phyloP scores from a whole-genome alignment of 2,888 invertebrate genomes.

The Drosophila eohydei region DNA sequence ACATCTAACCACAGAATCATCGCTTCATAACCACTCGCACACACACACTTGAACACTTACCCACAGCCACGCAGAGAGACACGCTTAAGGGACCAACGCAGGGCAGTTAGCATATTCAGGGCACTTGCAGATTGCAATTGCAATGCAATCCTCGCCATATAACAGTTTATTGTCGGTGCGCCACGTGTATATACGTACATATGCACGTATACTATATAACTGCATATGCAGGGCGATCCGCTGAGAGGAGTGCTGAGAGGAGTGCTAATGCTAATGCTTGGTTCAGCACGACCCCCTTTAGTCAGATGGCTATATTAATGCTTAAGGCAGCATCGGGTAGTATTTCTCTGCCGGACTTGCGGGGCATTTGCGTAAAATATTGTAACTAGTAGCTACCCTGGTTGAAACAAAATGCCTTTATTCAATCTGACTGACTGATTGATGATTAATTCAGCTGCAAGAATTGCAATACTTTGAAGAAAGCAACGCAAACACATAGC shows the following conservation, averaged over 20 bases:
- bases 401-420: not conserved
- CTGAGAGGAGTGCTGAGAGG: not conserved
- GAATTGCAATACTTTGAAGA: not conserved
- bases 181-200: not conserved
- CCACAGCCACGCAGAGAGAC: not conserved
- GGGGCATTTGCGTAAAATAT: constrained; percentile 68
- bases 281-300: constrained; percentile 27
- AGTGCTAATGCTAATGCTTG: constrained; percentile 16
- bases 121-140: constrained; percentile 39
- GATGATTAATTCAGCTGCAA: not conserved
- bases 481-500: too few relatives aligned
- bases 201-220: not conserved
- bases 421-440: not conserved
- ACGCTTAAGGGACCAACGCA: constrained; percentile 12
- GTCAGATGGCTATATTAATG: constrained; percentile 58
- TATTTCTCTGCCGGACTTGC: constrained; percentile 16
- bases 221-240: constrained; percentile 2
- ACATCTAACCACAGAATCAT: constrained; percentile 55
- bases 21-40: constrained; percentile 3
- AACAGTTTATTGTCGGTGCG: constrained; percentile 50
- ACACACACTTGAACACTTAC: constrained; percentile 21
- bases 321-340: constrained; percentile 43
- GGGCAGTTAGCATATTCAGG: constrained; percentile 27
- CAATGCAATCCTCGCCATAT: constrained; percentile 50
- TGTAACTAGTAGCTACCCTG: constrained; percentile 29